Percentiles rank a stretch among this genome's conserved stretches.
phyloP scores from a whole-genome alignment of 2,797 vertebrate genomes.

The Florisuga fusca region DNA sequence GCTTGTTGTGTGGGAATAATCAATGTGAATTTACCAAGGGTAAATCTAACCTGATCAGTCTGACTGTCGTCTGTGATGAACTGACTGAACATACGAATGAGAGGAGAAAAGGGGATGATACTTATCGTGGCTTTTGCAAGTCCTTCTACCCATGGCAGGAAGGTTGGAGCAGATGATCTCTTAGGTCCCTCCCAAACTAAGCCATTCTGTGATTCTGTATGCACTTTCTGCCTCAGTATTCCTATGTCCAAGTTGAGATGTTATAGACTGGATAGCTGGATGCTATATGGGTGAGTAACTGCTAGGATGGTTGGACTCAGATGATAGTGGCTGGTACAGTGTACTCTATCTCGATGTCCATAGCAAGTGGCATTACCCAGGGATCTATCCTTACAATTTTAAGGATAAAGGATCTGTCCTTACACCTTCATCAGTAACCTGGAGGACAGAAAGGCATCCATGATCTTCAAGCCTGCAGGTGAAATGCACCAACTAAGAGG shows the following conservation, averaged over 20 bases:
- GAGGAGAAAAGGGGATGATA: not conserved
- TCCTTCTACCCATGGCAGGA: too few species aligned
- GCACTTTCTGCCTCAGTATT: not conserved
- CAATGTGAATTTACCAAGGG: not conserved
- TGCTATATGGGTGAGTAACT: not conserved
- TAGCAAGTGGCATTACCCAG: not conserved
- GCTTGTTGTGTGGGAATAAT: not conserved
- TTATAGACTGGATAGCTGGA: not conserved
- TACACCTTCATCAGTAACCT: not conserved
- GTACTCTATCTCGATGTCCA: not conserved
- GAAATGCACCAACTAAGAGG: not conserved
- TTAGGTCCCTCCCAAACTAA: too few species aligned
- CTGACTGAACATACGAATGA: not conserved
- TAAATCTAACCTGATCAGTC: not conserved
- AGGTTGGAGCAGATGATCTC: too few species aligned
- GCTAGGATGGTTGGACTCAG: not conserved
- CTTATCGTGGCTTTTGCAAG: not conserved
- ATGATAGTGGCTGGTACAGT: not conserved
- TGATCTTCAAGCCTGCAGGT: accelerated
- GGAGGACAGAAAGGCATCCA: not conserved
- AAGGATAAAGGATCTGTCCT: not conserved
- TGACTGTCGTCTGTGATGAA: not conserved
- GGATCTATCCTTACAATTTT: not conserved
- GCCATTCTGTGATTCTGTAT: not conserved
- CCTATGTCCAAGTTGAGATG: not conserved